Evolutionary conservation across 2,113 vertebrate species (phyloP), one percentile per base, ranked within the genome.

Genomic region (Thalassoma bifasciatum): DNA sequence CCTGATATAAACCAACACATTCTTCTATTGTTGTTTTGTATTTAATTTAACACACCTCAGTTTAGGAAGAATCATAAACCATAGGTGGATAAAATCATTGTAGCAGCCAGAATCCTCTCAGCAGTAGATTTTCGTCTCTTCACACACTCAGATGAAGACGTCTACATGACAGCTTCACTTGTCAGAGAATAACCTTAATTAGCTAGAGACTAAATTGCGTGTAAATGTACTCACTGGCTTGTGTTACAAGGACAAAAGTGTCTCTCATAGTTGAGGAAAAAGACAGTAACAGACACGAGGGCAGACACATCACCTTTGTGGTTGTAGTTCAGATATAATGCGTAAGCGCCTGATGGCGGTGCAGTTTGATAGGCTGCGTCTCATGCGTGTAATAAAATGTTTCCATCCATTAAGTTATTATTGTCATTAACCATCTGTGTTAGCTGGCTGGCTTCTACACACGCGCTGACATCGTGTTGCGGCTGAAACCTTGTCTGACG

Each of bases 371-470:
- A 8, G 38, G 71, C 67, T 24, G 72, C 72, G n/a, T 77, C 77
- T 71, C 66, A 61, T 17, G 81, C 63, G 42, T 72, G 72, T 74
- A 50, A 82, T 85, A 82, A 86, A 87, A 87, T 13, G 75, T 77
- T 75, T 73, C 75, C 87, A 81, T 76, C 86, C 79, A 77, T 83
- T 69, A 75, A 71, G 69, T 80, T 72, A 71, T 76, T 72, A 77
- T 85, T 86, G 80, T 75, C 85, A 83, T 88, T 84, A 87, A 78
- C 84, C 79, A 73, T 82, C 82, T 90, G 85, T 65, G 79, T 82
- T 76, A 76, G 79, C 50, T 36, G 56, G 47, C 58, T 60, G 82
- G 56, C 60, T 70, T 74, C 78, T 30, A 72, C 65, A 34, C 65
- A 62, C 72, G 2, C 77, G 44, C 59, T 59, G 72, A 86, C 79